Evolutionary conservation across 2,113 vertebrate genomes (phyloP), one percentile per base, ranked within the genome.

Genomic region (Datnioides undecimradiatus): DNA sequence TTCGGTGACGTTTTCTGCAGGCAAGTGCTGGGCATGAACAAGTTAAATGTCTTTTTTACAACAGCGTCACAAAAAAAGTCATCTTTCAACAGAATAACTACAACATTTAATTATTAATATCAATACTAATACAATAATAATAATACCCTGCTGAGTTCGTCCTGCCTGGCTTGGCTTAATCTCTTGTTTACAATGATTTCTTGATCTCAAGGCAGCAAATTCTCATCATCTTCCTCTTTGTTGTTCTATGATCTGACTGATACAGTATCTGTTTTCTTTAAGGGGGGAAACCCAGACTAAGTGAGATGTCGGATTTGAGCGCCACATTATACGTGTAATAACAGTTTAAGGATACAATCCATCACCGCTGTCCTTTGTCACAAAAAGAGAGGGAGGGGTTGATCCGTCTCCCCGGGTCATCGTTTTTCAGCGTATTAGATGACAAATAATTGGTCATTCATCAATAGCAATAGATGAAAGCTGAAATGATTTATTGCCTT

Each of bases 401-500:
- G 95, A 96, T 96, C 95, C 94, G 94, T 96, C 96, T 97, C 94
- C 93, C 94, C 91, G 95, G 96, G 96, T 97, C 96, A 97, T 97
- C 96, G 95, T 97, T 98, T 98, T 95, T 88, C 96, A 95, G 94
- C 93, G 94, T 94, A 97, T 97, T 97, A 97, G 96, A 98, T 96
- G 96, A 97, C 96, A 98, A 97, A 98, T 98, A 98, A 98, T 97
- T 97, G 97, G 96, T 95, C 96, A 93, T 98, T 98, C 96, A 98
- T 99, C 97, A 98, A 98, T 98, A 98, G 97, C 97, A 97, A 96
- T 96, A 96, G 96, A 97, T 97, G 98, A 97, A 96, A 97, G 96
- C 93, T 97, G 96, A 96, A 96, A 96, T 99, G 98, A 99, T 98
- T 98, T 98, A 99, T 98, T 95, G 95, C 97, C 91, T 92, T 96